These are phyloP conservation scores for Epinotia demarniana DNA, from an alignment of 2,888 invertebrate species.

Conservation along the genomic window DNA sequence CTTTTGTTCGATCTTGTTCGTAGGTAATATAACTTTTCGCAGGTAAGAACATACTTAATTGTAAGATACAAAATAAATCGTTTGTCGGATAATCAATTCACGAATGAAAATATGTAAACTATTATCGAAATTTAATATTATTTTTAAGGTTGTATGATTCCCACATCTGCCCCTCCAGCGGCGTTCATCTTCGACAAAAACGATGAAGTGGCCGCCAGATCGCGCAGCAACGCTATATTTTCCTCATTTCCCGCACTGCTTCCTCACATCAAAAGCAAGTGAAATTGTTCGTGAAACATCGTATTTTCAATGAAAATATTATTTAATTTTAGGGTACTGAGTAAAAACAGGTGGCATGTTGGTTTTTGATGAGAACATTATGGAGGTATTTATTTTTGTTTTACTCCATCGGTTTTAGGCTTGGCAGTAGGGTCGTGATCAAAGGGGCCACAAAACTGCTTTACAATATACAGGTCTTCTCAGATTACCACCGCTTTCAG, in stretches of 20 bases:
- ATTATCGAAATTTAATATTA: no score
- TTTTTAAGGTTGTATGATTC: background rate
- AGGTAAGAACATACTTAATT: background rate
- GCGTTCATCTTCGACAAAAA: constrained; percentile 2
- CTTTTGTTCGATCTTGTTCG: background rate
- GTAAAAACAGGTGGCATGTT: background rate
- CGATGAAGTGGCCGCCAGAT: constrained; percentile 40
- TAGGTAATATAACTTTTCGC: background rate
- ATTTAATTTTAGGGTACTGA: constrained; percentile 42
- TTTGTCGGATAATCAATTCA: background rate
- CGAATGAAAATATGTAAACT: background rate
- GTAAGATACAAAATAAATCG: no score
- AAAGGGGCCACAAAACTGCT: no score
- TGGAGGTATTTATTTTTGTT: background rate
- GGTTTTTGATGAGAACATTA: background rate
- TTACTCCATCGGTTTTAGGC: background rate
- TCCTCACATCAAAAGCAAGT: constrained; percentile 55
- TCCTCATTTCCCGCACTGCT: constrained; percentile 54
- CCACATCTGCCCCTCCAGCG: constrained; percentile 13
- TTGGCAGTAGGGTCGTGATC: background rate
- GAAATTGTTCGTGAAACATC: constrained; percentile 54
- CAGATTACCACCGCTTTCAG: no score
- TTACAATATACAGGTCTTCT: no score
- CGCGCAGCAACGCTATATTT: constrained; percentile 44
- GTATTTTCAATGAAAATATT: constrained; percentile 42